Conservation (phyloP, 2,888 invertebrate genomes). For the Atherix ibis region DNA sequence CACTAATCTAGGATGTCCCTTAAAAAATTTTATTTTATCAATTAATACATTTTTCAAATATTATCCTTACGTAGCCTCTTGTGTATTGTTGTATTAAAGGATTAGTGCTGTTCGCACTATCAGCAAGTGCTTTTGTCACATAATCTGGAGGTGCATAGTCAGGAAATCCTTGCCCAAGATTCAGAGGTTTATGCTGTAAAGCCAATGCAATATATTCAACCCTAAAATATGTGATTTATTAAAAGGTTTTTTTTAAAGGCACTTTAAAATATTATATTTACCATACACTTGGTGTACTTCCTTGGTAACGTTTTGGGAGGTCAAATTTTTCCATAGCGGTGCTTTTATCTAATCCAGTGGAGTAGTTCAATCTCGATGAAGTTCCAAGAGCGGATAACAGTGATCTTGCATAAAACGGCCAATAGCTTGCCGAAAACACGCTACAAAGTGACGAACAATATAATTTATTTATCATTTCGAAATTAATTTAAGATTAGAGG, state of each 20-base stretch:
- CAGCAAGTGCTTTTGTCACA: conserved; percentile 59
- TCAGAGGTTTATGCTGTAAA: conserved; percentile 69
- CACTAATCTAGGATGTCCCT: conserved; percentile 87
- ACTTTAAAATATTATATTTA: conserved; percentile 10
- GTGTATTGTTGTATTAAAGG: conserved; percentile 82
- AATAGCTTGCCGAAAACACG: no score
- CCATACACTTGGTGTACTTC: conserved; percentile 30
- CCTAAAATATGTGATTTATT: conserved; percentile 37
- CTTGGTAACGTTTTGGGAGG: conserved; percentile 28
- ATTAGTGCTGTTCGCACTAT: conserved; percentile 50
- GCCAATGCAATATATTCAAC: conserved; percentile 80
- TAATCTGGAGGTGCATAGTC: conserved; percentile 77
- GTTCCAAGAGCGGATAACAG: no score
- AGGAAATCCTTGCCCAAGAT: conserved; percentile 92
- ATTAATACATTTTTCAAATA: background rate
- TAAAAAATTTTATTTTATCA: conserved; percentile 1
- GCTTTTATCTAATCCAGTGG: background rate
- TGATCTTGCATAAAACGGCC: no score
- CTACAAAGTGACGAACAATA: no score
- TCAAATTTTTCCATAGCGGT: conserved; percentile 26
- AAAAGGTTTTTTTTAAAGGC: background rate
- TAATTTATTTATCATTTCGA: no score
- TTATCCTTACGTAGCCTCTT: conserved; percentile 68
- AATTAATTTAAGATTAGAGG: no score
- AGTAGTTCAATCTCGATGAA: no score